Evolutionary conservation across 2,113 vertebrate genomes (phyloP).

Genomic region (Tursiops truncatus): DNA sequence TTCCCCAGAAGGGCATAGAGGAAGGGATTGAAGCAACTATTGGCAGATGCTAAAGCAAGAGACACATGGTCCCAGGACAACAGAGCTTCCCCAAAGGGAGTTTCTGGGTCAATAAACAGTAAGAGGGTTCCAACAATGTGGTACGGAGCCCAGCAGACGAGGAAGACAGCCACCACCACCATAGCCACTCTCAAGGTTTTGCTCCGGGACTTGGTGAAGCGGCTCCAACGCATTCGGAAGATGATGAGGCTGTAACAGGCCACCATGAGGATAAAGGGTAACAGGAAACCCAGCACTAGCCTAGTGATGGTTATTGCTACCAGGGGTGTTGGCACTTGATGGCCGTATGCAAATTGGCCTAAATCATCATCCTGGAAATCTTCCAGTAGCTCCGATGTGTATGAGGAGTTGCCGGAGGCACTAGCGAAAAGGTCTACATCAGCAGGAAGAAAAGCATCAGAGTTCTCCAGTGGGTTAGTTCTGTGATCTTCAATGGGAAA

Average conservation of each 20-base stretch:
- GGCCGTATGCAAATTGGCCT: not conserved
- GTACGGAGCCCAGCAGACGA: constrained; percentile 89
- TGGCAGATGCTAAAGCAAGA: constrained; percentile 83
- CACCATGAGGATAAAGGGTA: constrained; percentile 83
- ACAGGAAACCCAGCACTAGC: constrained; percentile 84
- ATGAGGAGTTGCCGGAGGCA: not conserved
- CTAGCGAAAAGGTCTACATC: not conserved
- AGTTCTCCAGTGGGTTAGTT: not conserved
- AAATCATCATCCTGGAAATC: not conserved
- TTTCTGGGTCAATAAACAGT: constrained; percentile 18
- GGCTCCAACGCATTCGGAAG: constrained; percentile 42
- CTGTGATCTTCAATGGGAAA: not conserved
- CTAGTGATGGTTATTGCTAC: constrained; percentile 72
- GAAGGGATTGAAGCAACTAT: constrained; percentile 89
- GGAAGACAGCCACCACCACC: constrained; percentile 82
- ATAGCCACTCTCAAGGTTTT: constrained; percentile 80
- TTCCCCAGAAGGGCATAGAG: constrained; percentile 89
- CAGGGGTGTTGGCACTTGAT: too few relatives aligned
- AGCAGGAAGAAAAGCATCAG: not conserved
- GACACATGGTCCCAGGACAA: constrained; percentile 79
- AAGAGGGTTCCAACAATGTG: constrained; percentile 80
- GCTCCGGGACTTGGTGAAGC: constrained; percentile 65
- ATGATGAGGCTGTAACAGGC: constrained; percentile 83
- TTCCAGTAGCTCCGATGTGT: not conserved
- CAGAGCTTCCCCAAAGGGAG: not conserved